Percentiles rank a stretch among this genome's conserved stretches.
Evolutionary conservation across 2,888 invertebrate genomes (phyloP).

Genomic region (Lasioglossum lativentre): DNA sequence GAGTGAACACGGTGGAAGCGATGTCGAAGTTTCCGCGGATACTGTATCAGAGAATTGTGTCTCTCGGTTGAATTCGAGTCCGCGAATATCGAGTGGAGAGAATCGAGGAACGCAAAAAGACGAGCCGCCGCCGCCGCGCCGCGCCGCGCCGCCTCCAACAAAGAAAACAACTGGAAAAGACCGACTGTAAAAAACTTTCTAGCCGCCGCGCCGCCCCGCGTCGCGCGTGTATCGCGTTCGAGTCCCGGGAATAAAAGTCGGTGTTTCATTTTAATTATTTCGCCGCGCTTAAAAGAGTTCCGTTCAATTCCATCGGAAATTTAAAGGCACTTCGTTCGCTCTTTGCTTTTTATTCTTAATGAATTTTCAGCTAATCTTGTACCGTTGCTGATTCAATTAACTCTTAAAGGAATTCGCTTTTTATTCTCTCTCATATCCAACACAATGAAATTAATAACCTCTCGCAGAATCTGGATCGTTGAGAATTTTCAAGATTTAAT

Average conservation of each 20-base stretch:
- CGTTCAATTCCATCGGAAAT: background rate
- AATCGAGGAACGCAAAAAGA: background rate
- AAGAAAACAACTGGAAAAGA: conserved; percentile 12
- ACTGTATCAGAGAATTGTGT: conserved; percentile 16
- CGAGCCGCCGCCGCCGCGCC: background rate
- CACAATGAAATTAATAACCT: too few species aligned
- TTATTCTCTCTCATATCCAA: too few species aligned
- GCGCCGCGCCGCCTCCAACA: background rate
- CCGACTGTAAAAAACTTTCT: background rate
- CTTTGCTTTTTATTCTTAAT: background rate
- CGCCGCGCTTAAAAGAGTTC: background rate
- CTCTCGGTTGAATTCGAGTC: conserved; percentile 21
- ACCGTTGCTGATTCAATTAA: background rate
- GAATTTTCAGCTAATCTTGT: background rate
- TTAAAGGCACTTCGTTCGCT: background rate
- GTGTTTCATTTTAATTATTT: background rate
- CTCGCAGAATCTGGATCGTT: too few species aligned
- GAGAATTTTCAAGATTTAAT: too few species aligned
- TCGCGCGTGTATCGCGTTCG: background rate
- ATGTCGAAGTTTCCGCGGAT: conserved; percentile 3
- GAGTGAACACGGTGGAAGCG: background rate
- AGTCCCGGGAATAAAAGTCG: background rate
- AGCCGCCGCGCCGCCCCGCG: background rate
- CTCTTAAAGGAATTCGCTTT: background rate
- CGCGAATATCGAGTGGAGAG: conserved; percentile 21